These are phyloP conservation scores for Ctena decussata DNA, from an alignment of 2,888 invertebrate species.

Conservation along the genomic window DNA sequence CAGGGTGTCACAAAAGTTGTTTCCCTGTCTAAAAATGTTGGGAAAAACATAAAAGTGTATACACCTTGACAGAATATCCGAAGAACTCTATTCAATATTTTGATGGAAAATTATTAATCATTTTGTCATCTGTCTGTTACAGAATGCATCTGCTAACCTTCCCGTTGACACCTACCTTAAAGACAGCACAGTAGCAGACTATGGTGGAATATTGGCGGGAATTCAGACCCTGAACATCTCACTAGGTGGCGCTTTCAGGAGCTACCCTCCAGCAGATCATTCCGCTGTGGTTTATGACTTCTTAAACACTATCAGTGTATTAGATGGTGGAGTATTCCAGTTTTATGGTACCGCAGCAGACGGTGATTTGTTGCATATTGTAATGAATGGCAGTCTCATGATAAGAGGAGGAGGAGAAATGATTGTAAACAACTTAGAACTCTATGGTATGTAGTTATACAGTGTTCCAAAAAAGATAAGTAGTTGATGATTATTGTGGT, in stretches of 20 bases:
- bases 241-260: constrained; percentile 69
- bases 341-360: constrained; percentile 69
- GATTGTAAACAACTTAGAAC: constrained; percentile 64
- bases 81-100: too few relatives aligned
- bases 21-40: too few relatives aligned
- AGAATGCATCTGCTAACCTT: constrained; percentile 76
- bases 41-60: too few relatives aligned
- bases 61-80: too few relatives aligned
- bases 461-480: too few relatives aligned
- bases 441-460: constrained; percentile 57
- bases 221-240: constrained; percentile 76
- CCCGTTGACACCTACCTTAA: constrained; percentile 77
- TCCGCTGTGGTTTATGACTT: constrained; percentile 47
- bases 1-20: too few relatives aligned
- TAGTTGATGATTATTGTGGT: too few relatives aligned
- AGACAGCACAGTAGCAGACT: constrained; percentile 68
- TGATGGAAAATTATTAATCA: too few relatives aligned
- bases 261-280: constrained; percentile 69
- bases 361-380: constrained; percentile 60
- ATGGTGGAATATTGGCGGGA: constrained; percentile 75
- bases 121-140: background rate
- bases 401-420: constrained; percentile 65
- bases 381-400: constrained; percentile 67
- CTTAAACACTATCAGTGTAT: constrained; percentile 69
- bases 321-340: constrained; percentile 74